Evolutionary conservation across 2,888 invertebrate genomes (phyloP).

Genomic region (Drosophila phalerata): DNA sequence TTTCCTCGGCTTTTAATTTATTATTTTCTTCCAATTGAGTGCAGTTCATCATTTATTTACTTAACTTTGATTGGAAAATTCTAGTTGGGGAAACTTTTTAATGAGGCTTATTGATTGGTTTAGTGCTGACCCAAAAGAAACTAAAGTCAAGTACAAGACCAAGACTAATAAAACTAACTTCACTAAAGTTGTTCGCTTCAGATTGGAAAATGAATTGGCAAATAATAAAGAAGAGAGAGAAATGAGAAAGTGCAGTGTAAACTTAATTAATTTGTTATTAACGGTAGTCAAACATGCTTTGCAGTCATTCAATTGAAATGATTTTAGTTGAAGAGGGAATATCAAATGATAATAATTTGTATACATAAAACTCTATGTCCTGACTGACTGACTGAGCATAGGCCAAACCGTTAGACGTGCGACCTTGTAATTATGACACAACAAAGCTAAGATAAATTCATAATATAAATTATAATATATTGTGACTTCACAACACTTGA

Average conservation of each 20-base stretch:
- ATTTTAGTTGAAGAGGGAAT: background rate
- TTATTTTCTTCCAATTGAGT: conserved; percentile 17
- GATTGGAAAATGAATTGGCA: conserved; percentile 16
- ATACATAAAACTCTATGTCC: too few species aligned
- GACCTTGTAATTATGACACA: too few species aligned
- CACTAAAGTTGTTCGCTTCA: conserved; percentile 12
- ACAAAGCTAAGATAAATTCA: too few species aligned
- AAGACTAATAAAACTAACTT: conserved; percentile 31
- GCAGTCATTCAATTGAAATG: conserved; percentile 1
- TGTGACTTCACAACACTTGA: background rate
- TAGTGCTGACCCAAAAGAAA: conserved; percentile 30
- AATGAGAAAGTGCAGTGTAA: conserved; percentile 4
- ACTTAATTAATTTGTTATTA: conserved; percentile 20
- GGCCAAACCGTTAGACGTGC: too few species aligned
- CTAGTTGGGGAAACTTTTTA: conserved; percentile 55
- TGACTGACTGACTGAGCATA: too few species aligned
- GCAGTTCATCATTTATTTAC: conserved; percentile 36
- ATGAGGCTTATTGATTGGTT: conserved; percentile 65
- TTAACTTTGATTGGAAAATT: conserved; percentile 46
- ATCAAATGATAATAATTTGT: background rate
- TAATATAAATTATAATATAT: too few species aligned
- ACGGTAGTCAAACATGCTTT: conserved; percentile 14
- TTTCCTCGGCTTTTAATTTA: background rate
- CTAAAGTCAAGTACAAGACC: conserved; percentile 4
- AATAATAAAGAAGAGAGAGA: conserved; percentile 10